phyloP scores from a whole-genome alignment of 2,113 vertebrate species.

The Rhipidura dahli region DNA sequence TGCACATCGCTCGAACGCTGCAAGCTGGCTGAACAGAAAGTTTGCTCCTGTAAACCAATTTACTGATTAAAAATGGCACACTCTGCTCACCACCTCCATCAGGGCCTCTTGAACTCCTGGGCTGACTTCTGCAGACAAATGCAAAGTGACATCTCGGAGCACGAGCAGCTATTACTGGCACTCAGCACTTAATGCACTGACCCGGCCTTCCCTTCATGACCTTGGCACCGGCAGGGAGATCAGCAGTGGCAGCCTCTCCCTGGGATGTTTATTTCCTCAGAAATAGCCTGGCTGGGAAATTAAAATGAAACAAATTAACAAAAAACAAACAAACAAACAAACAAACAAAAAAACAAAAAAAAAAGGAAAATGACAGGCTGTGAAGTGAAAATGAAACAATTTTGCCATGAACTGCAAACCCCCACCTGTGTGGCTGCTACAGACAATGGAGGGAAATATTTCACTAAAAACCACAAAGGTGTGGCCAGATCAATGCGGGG shows the following conservation, averaged over 20 bases:
- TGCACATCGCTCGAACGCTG: neutral
- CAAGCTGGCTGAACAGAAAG: conserved; percentile 11
- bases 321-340: no score
- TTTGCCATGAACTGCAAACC: conserved; percentile 63
- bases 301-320: rapidly evolving
- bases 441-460: conserved; percentile 46
- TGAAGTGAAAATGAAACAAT: conserved; percentile 67
- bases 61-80: neutral
- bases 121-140: conserved; percentile 40
- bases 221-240: conserved; percentile 53
- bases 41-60: conserved; percentile 5
- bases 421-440: conserved; percentile 41
- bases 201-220: conserved; percentile 45
- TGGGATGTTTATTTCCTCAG: conserved; percentile 53
- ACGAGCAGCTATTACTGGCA: conserved; percentile 37
- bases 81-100: neutral
- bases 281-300: neutral
- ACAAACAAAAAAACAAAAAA: no score
- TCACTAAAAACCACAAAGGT: conserved; percentile 3
- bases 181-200: conserved; percentile 35
- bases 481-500: neutral
- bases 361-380: neutral
- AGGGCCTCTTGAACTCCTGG: neutral
- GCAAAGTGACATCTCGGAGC: conserved; percentile 48
- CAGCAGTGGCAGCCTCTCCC: conserved; percentile 35